Base-by-base conservation (phyloP, 2,888 invertebrate species). In the Hymenopus coronatus region DNA sequence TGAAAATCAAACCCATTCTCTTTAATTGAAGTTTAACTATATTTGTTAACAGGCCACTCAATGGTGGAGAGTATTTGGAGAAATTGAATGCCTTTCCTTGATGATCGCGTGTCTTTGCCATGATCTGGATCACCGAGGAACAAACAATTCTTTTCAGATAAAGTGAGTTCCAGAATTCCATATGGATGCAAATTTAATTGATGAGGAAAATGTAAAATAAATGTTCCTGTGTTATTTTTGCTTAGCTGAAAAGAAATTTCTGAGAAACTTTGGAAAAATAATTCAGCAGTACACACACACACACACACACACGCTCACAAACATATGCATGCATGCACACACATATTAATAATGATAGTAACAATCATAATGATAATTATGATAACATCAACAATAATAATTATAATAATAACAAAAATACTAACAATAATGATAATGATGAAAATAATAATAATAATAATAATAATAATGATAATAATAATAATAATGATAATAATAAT, bases 81-180 rank as follows among this genome's bases (percentile, higher is more conserved):
- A 98, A 93, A 96, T 98, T 91, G 98, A 98, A 94, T 98, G 98
- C 92, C 94, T 99, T 92, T 97, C 98, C 82, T 94, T 99, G 88
- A 96, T 99, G 92, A 98, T 98, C 91, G 98, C 98, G 90, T 98
- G 98, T 92, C 94, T 99, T 88, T 98, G 98, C 93, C 99, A 99
- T 93, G 98, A 98, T 93, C 95, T 98, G 91, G 98, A 98, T 93
- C 98, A 98, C 93, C 95, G 99, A 92, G 99, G 99, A 93, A 99
- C 98, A 91, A 99, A 99, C 94, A 99, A 99, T 94, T 98, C 98
- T 90, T 99, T 98, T 94, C 98, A 99, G 95, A 98, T 98, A 92
- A 98, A 98, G 98, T 98, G 93, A 94, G 96, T 94, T 54, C n/a
- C 46, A n/a, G 20, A 14, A 12, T 86, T 85, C 88, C 30, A 28